These are phyloP conservation scores for Drosophila greeni DNA, from an alignment of 2,888 invertebrate genomes.

Conservation along the genomic window DNA sequence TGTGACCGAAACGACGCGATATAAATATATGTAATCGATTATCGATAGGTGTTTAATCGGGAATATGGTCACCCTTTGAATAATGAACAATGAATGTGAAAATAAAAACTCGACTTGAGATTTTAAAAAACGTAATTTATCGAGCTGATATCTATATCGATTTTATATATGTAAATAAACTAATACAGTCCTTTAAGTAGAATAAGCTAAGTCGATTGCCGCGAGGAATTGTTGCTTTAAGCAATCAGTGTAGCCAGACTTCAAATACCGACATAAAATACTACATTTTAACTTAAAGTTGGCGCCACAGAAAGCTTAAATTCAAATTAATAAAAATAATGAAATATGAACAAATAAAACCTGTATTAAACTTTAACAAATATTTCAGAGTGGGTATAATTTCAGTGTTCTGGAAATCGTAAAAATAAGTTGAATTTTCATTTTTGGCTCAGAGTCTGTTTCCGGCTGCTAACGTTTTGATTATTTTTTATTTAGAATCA, in stretches of 20 bases:
- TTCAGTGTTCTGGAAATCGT: neutral
- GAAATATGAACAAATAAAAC: neutral
- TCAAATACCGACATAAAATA: no score
- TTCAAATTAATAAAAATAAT: neutral
- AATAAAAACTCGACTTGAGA: no score
- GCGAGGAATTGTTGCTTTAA: no score
- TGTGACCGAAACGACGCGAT: constrained; percentile 1
- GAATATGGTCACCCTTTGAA: neutral
- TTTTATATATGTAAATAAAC: no score
- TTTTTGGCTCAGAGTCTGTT: neutral
- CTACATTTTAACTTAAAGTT: neutral
- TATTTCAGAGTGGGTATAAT: neutral
- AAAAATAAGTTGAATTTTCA: neutral
- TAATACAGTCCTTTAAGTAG: no score
- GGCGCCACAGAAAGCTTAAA: neutral
- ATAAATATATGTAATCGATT: neutral
- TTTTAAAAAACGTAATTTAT: no score
- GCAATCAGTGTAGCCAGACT: no score
- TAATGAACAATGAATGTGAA: no score
- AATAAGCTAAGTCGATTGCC: no score
- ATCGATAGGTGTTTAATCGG: no score
- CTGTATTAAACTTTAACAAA: neutral
- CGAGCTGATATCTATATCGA: no score
- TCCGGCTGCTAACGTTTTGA: neutral
- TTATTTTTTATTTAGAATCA: neutral